Conservation (phyloP, 2,888 invertebrate species). For the Pollenia griseotomentosa region DNA sequence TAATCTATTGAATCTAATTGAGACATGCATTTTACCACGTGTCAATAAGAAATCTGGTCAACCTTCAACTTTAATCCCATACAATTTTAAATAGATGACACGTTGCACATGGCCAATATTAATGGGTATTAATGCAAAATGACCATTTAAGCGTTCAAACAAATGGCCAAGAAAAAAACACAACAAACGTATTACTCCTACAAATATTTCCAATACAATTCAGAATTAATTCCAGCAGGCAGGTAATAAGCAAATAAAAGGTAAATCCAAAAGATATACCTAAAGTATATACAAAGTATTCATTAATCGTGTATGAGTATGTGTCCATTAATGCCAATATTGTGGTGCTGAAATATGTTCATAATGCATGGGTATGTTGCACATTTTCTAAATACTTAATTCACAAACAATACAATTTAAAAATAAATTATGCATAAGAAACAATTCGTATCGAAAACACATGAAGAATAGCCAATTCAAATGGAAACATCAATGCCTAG, state of each 20-base stretch:
- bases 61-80: slow-evolving; percentile 58
- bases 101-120: slow-evolving; percentile 69
- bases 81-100: slow-evolving; percentile 59
- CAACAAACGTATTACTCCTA: slow-evolving; percentile 9
- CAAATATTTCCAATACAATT: slow-evolving; percentile 25
- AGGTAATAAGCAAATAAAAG: slow-evolving; percentile 11
- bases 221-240: slow-evolving; percentile 9
- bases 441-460: slow-evolving; percentile 1
- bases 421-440: slow-evolving; percentile 56
- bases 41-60: slow-evolving; percentile 64
- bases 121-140: slow-evolving; percentile 52
- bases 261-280: slow-evolving; percentile 25
- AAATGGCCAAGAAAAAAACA: slow-evolving; percentile 24
- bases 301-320: neutral
- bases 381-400: slow-evolving; percentile 38
- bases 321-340: slow-evolving; percentile 18
- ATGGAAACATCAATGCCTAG: slow-evolving; percentile 29
- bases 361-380: slow-evolving; percentile 47
- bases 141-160: slow-evolving; percentile 31
- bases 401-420: slow-evolving; percentile 42
- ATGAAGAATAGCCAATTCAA: slow-evolving; percentile 40
- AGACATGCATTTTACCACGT: slow-evolving; percentile 51
- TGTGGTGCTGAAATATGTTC: slow-evolving; percentile 52
- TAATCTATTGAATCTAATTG: slow-evolving; percentile 36
- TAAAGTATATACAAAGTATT: neutral